Percentiles rank a stretch among this genome's conserved stretches.
These are phyloP conservation scores for Alentia gelatinosa DNA, from an alignment of 2,888 invertebrate species.

Conservation along the genomic window DNA sequence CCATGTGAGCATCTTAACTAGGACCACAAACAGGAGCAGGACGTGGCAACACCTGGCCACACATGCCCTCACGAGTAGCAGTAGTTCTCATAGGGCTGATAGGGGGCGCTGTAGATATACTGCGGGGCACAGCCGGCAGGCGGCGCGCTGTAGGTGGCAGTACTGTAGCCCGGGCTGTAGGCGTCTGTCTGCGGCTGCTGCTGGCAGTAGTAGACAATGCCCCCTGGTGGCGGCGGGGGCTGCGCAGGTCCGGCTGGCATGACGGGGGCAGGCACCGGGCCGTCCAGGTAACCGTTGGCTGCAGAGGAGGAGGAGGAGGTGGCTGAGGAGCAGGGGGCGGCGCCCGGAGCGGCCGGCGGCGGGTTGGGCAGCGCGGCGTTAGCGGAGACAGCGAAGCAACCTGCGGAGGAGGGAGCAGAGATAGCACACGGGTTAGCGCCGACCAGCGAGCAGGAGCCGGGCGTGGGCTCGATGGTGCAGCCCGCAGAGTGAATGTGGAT, in stretches of 20 bases:
- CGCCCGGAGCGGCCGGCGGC: not conserved
- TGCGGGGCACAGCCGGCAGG: not conserved
- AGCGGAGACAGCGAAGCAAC: not conserved
- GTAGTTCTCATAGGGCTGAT: constrained; percentile 5
- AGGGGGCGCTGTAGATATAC: not conserved
- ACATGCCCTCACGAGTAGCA: not conserved
- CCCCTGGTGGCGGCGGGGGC: constrained; percentile 3
- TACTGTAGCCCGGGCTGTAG: not conserved
- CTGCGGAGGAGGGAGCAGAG: not conserved
- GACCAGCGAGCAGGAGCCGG: not conserved
- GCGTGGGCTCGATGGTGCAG: not conserved
- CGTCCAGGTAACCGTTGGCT: too few relatives aligned
- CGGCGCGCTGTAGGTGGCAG: constrained; percentile 2
- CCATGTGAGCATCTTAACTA: too few relatives aligned
- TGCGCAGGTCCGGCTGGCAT: not conserved
- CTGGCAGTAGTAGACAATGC: constrained; percentile 49
- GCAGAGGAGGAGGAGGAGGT: not conserved
- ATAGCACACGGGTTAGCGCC: not conserved
- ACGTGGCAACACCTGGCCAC: too few relatives aligned
- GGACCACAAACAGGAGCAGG: too few relatives aligned
- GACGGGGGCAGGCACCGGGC: too few relatives aligned
- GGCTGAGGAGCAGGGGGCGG: not conserved
- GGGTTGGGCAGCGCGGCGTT: not conserved
- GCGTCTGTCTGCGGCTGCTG: not conserved
- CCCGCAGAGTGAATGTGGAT: constrained; percentile 35